A percentile compares a stretch with the other conserved stretches of the same genome.
Evolutionary conservation across 2,797 vertebrate species (phyloP).

Genomic region (Pipistrellus pipistrellus): DNA sequence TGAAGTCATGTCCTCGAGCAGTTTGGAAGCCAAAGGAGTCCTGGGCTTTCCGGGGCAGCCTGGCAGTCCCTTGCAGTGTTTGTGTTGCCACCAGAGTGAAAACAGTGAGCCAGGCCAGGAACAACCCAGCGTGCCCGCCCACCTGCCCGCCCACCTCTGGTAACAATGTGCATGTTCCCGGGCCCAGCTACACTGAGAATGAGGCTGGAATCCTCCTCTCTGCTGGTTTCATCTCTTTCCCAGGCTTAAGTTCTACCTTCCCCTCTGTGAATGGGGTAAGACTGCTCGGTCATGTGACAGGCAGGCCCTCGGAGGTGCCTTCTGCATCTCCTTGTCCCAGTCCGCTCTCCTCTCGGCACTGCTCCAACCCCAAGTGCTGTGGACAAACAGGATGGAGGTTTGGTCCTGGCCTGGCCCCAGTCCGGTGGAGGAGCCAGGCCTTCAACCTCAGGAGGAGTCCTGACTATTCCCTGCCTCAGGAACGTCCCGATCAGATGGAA

Average conservation of each 20-base stretch:
- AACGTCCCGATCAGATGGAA: neutral
- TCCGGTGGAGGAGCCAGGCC: neutral
- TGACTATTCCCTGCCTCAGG: neutral
- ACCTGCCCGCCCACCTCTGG: neutral
- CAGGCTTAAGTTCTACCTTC: neutral
- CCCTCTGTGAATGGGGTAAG: neutral
- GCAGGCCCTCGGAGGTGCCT: neutral
- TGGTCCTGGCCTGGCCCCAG: neutral
- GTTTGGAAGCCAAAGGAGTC: neutral
- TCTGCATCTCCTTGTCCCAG: neutral
- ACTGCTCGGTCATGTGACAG: neutral
- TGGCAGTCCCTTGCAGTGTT: neutral
- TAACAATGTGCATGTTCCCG: conserved; percentile 2
- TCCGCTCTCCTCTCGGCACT: neutral
- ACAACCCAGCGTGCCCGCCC: neutral
- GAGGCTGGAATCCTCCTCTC: neutral
- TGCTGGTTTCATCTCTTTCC: conserved; percentile 35
- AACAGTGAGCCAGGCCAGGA: neutral
- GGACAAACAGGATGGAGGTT: neutral
- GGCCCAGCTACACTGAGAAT: neutral
- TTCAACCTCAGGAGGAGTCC: neutral
- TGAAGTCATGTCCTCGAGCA: neutral
- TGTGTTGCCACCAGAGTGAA: neutral
- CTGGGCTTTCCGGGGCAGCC: conserved; percentile 15
- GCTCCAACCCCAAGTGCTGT: neutral